Base-by-base conservation (phyloP, 1,140 invertebrate species). In the Gonatopus flavifemur region DNA sequence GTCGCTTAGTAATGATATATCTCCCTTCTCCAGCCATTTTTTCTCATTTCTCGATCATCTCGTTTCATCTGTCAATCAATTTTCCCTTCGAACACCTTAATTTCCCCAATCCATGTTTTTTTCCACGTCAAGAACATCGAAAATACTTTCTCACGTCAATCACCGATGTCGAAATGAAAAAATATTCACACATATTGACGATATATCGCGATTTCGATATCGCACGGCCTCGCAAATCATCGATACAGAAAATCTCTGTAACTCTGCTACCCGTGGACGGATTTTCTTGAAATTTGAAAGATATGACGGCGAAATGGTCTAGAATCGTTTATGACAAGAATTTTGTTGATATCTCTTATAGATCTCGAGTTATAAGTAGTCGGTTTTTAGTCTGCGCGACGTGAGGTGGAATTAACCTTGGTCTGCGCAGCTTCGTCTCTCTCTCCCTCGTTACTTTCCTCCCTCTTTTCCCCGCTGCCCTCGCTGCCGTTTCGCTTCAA, bases 291-390 rank as follows among this genome's bases (percentile, higher is more conserved):
- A 57, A 75, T 57, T 70, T 45, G 16, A 63, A 64, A 52, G 0
- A 31, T 62, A 62, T 28, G 35, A 59, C 69, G 49, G 71, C 74
- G 72, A 77, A 77, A 77, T 64, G 46, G 62, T 72, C 2, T 37
- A 4, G 62, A 73, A 54, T 55, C 21, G 15, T 15, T 20, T n/a
- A 32, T 9, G 53, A 57, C 64, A 75, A 44, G 42, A 69, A 55
- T 60, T n/a, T 32, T 21, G 0, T 0, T 7, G 49, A 51, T 72
- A 57, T 41, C 6, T 22, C 4, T 1, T 47, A 35, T 47, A 42
- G 45, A 15, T 49, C 32, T n/a, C 0, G 57, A 70, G 64, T 59
- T 77, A 68, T 61, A 47, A 69, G 65, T 62, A 48, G 6, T 18
- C 10, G 9, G 46, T 58, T 59, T 67, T 65, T 46, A 41, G 40